Evolutionary conservation across 2,113 vertebrate genomes (phyloP).

Genomic region (Agelaius tricolor): DNA sequence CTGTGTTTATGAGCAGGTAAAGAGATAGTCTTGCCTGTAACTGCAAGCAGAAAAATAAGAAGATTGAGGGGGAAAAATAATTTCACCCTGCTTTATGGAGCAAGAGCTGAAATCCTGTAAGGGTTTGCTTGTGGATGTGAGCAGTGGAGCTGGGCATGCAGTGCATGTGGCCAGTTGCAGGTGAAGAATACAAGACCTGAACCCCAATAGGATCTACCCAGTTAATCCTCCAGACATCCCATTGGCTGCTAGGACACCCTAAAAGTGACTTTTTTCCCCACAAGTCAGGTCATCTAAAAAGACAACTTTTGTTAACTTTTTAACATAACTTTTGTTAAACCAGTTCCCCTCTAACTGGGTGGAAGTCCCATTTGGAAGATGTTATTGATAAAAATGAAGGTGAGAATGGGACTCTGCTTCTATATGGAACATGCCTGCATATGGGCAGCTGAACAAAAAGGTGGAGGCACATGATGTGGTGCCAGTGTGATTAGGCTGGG

Average conservation of each 20-base stretch:
- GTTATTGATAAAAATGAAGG: neutral
- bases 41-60: neutral
- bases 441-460: neutral
- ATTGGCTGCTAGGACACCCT: neutral
- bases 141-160: neutral
- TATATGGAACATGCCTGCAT: neutral
- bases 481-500: neutral
- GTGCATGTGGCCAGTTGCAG: neutral
- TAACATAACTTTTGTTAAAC: neutral
- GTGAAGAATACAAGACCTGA: neutral
- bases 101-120: neutral
- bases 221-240: neutral
- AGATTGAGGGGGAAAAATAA: neutral
- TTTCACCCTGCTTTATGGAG: neutral
- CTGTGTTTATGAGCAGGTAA: neutral
- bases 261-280: neutral
- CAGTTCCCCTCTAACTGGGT: neutral
- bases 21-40: neutral
- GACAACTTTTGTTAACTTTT: too few relatives aligned
- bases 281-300: neutral
- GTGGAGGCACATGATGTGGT: neutral
- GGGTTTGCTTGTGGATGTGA: neutral
- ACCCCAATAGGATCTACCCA: fast-evolving
- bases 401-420: neutral
- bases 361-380: neutral